Evolutionary conservation across 2,797 vertebrate species (phyloP).

Genomic region (Lutjanus argentimaculatus): DNA sequence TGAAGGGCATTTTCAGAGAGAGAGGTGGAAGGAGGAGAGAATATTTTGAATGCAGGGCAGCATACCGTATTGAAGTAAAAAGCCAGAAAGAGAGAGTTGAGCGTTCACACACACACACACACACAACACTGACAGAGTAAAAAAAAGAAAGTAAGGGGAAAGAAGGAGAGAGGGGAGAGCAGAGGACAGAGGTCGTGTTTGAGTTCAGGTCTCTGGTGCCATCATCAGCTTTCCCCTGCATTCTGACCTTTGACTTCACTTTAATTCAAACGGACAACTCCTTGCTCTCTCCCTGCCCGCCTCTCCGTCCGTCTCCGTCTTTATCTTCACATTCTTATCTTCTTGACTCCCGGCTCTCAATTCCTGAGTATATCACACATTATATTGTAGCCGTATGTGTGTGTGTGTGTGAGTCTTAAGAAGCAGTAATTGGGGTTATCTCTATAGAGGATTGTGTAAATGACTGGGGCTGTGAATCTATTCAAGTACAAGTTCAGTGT

Average conservation of each 20-base stretch:
- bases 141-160: background rate
- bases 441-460: slow-evolving; percentile 67
- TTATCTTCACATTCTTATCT: slow-evolving; percentile 62
- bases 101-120: slow-evolving; percentile 13
- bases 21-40: slow-evolving; percentile 1
- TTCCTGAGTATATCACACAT: slow-evolving; percentile 38
- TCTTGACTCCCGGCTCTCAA: slow-evolving; percentile 33
- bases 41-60: slow-evolving; percentile 8
- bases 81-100: background rate
- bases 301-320: slow-evolving; percentile 34
- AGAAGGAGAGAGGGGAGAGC: background rate
- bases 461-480: slow-evolving; percentile 63
- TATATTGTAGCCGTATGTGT: slow-evolving; percentile 26
- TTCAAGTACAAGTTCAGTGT: slow-evolving; percentile 55
- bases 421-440: slow-evolving; percentile 79
- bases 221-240: slow-evolving; percentile 56
- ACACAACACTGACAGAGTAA: background rate
- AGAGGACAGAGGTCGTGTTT: slow-evolving; percentile 49
- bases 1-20: background rate
- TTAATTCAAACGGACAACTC: slow-evolving; percentile 63
- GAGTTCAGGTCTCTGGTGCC: slow-evolving; percentile 62
- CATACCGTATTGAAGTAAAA: slow-evolving; percentile 1
- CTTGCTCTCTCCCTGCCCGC: slow-evolving; percentile 17
- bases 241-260: slow-evolving; percentile 66
- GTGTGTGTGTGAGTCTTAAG: slow-evolving; percentile 37